Base-by-base conservation (phyloP, 2,113 vertebrate species). In the Oryzias melastigma region DNA sequence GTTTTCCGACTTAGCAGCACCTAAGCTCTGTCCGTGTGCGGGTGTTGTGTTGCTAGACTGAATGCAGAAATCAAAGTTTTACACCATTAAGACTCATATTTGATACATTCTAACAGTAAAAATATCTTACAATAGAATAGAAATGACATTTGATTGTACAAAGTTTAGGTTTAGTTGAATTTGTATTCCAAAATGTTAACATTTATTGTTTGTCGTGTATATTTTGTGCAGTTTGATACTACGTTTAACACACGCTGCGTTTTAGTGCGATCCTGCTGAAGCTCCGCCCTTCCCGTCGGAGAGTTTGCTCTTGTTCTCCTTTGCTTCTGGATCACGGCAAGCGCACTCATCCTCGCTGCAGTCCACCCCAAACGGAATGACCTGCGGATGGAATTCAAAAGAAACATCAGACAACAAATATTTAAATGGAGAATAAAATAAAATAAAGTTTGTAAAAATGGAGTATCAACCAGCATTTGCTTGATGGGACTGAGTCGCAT, bases 271-370 rank as follows among this genome's bases (percentile, higher is more conserved):
- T 59, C 74, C 75, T 74, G 65, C 69, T 53, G 62, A 67, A 1
- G 22, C 60, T 58, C 71, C 59, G 35, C 56, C 58, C 57, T 59
- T 64, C 22, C 58, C 54, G 27, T 67, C 65, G 42, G 25, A 68
- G 27, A 10, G 45, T 69, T 82, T 82, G 62, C 60, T 86, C 71
- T 85, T 94, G 86, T 99, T 98, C 92, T 99, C 97, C 75, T 96
- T 95, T 0, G 96, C 96, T 2, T 92, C 90, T 0, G 95, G 97
- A 86, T 99, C 97, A 0, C 94, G 94, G 83, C 97, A 99, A 2
- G 94, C 94, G 86, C 97, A 99, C 61, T 98, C 97, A 0, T 98
- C 97, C 75, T 91, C 90, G 75, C 95, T 92, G 50, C 97, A 99
- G 85, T 96, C 95, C 0, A 92, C 94, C 70, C 95, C 95, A 62